phyloP scores from a whole-genome alignment of 2,888 invertebrate species.

The Drosophila quinaria region DNA sequence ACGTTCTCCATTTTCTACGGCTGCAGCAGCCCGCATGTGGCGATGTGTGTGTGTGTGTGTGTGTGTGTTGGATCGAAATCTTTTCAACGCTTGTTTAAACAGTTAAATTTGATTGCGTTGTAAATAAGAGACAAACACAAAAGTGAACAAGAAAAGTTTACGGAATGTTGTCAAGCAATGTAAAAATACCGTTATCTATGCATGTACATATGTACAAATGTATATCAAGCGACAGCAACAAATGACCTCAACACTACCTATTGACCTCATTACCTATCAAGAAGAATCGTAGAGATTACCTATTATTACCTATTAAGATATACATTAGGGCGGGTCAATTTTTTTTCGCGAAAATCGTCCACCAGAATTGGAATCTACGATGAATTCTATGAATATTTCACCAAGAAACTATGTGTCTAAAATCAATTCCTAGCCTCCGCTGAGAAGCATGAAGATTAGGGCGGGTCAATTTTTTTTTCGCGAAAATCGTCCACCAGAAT shows the following conservation, averaged over 20 bases:
- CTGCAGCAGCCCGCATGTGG: constrained; percentile 50
- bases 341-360: no score
- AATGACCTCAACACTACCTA: constrained; percentile 14
- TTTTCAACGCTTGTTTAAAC: constrained; percentile 71
- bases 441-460: no score
- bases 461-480: no score
- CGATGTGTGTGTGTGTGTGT: constrained; percentile 22
- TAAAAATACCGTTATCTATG: constrained; percentile 28
- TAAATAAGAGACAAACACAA: constrained; percentile 65
- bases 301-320: no score
- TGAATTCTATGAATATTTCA: no score
- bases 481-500: no score
- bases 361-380: no score
- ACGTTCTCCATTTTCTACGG: constrained; percentile 16
- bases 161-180: constrained; percentile 44
- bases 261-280: no score
- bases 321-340: no score
- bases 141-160: constrained; percentile 41
- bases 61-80: constrained; percentile 52
- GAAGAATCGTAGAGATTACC: no score
- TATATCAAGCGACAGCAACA: constrained; percentile 23
- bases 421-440: no score
- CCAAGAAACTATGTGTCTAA: no score
- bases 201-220: constrained; percentile 13
- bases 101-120: constrained; percentile 76